A percentile compares a stretch with the other conserved stretches of the same genome.
Evolutionary conservation across 2,888 invertebrate species (phyloP).

Genomic region (Agapetus fuscipes): DNA sequence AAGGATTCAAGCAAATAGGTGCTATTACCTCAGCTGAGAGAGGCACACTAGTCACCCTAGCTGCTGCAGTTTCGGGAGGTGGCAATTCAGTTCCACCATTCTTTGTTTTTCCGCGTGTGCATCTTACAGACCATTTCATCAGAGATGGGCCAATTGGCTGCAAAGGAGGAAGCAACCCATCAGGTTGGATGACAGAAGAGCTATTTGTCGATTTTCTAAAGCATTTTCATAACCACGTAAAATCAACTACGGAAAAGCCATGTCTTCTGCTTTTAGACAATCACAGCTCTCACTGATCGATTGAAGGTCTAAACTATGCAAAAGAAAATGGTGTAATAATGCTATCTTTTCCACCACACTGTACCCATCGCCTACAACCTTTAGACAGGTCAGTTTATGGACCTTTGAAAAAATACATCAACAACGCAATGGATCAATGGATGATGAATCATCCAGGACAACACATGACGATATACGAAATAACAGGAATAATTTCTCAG

Average conservation of each 20-base stretch:
- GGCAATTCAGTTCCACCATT: no score
- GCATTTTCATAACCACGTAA: constrained; percentile 10
- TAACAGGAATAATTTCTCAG: constrained; percentile 9
- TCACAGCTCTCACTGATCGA: constrained; percentile 7
- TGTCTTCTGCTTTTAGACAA: constrained; percentile 10
- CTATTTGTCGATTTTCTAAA: no score
- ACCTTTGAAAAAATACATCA: constrained; percentile 5
- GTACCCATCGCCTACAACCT: not conserved
- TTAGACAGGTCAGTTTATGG: constrained; percentile 3
- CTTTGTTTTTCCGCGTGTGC: no score
- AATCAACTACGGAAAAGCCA: constrained; percentile 3
- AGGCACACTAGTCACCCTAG: no score
- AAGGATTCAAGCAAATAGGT: no score
- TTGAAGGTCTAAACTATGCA: constrained; percentile 1
- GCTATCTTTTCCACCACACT: constrained; percentile 3
- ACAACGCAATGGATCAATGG: constrained; percentile 16
- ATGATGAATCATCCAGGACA: constrained; percentile 18
- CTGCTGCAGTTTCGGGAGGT: no score
- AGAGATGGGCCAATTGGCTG: no score
- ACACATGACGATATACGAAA: constrained; percentile 15
- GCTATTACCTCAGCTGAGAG: no score
- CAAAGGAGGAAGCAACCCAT: no score
- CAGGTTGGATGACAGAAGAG: no score
- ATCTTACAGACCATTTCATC: no score
- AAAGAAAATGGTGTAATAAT: constrained; percentile 1